These are phyloP conservation scores for Caenorhabditis afra DNA, from an alignment of 2,888 invertebrate species.

Conservation along the genomic window DNA sequence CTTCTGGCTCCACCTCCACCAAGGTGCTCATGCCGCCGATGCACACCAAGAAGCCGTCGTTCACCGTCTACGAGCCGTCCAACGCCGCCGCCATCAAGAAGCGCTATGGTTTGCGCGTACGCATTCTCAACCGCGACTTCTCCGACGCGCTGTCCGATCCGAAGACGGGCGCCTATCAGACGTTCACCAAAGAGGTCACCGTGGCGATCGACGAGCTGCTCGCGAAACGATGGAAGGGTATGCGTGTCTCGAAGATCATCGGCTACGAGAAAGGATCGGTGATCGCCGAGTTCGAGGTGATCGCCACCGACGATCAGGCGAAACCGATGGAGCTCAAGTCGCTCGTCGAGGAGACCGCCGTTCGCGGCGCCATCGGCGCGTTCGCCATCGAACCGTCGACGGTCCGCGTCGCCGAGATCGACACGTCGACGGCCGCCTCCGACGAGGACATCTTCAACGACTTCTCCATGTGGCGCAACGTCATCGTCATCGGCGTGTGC, in stretches of 20 bases:
- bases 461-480: constrained; percentile 54
- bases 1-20: constrained; percentile 3
- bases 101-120: constrained; percentile 66
- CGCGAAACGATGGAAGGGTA: constrained; percentile 67
- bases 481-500: constrained; percentile 52
- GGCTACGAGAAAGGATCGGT: constrained; percentile 68
- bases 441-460: constrained; percentile 54
- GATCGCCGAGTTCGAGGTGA: constrained; percentile 70
- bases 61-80: constrained; percentile 56
- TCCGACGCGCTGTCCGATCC: constrained; percentile 65
- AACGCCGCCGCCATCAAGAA: constrained; percentile 34
- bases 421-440: constrained; percentile 42
- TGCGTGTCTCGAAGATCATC: constrained; percentile 69
- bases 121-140: constrained; percentile 73
- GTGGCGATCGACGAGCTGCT: constrained; percentile 62
- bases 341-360: constrained; percentile 70
- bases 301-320: constrained; percentile 59
- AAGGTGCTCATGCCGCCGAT: constrained; percentile 58
- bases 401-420: constrained; percentile 65
- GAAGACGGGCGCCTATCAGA: constrained; percentile 69
- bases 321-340: constrained; percentile 67
- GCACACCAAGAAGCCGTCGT: constrained; percentile 38
- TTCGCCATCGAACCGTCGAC: constrained; percentile 71
- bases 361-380: constrained; percentile 65
- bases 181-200: constrained; percentile 71